Conservation (phyloP, 1,140 invertebrate genomes). For the Aphaenogaster floridana region DNA sequence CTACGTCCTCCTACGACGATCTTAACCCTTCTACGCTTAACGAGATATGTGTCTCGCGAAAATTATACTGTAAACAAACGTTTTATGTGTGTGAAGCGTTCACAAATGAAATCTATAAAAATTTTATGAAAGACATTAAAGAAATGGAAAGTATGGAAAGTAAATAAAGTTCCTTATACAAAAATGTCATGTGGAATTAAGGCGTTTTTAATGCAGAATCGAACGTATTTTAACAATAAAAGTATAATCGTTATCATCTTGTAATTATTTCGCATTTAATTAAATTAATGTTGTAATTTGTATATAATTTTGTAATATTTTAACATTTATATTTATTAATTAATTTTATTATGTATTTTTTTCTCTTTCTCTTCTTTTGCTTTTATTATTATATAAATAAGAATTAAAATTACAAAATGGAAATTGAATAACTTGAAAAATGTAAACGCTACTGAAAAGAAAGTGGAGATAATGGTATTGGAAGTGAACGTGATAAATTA, state of each 20-base stretch:
- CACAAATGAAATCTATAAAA: background rate
- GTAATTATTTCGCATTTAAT: background rate
- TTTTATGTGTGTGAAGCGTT: background rate
- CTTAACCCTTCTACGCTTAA: constrained; percentile 11
- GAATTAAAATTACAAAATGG: background rate
- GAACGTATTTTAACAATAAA: background rate
- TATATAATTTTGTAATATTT: constrained; percentile 10
- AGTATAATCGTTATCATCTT: background rate
- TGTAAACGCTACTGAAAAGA: background rate
- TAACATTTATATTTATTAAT: background rate
- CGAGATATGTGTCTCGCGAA: background rate
- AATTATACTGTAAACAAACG: background rate
- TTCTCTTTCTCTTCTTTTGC: no score
- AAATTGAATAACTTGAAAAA: constrained; percentile 4
- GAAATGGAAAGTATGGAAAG: background rate
- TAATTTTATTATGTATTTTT: background rate
- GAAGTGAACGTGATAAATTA: constrained; percentile 32
- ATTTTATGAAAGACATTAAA: background rate
- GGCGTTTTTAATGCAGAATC: no score
- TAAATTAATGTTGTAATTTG: background rate
- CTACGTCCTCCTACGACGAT: background rate
- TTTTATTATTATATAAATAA: constrained; percentile 3
- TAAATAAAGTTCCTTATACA: background rate
- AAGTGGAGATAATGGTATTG: background rate
- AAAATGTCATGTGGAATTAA: background rate